Conservation (phyloP, 2,797 vertebrate genomes). For the Takifugu ocellatus region DNA sequence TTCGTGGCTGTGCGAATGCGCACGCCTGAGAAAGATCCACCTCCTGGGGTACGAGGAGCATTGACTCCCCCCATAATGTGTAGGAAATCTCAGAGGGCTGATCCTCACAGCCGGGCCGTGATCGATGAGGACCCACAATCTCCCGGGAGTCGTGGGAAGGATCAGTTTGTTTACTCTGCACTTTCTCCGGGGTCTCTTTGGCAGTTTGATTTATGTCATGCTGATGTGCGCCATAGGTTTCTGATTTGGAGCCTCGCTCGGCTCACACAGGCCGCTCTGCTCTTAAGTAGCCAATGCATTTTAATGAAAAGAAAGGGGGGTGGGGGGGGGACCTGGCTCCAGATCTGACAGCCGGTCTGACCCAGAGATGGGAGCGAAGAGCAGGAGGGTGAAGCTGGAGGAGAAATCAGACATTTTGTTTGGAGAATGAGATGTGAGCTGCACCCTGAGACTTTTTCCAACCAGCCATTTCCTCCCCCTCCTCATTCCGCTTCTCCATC, state of each 20-base stretch:
- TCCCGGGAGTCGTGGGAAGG: slow-evolving; percentile 68
- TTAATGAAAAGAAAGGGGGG: slow-evolving; percentile 35
- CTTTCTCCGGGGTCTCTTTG: slow-evolving; percentile 65
- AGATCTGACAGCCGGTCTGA: slow-evolving; percentile 49
- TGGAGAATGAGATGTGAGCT: slow-evolving; percentile 54
- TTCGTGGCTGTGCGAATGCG: slow-evolving; percentile 4
- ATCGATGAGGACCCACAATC: slow-evolving; percentile 68
- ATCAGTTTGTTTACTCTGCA: slow-evolving; percentile 75
- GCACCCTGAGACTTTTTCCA: slow-evolving; percentile 58
- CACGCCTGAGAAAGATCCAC: slow-evolving; percentile 25
- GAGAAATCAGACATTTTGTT: slow-evolving; percentile 64
- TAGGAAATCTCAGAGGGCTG: slow-evolving; percentile 36
- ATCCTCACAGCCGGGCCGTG: slow-evolving; percentile 44
- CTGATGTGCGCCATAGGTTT: slow-evolving; percentile 48
- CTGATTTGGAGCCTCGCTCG: slow-evolving; percentile 37
- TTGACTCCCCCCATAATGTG: slow-evolving; percentile 26
- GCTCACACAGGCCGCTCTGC: slow-evolving; percentile 37
- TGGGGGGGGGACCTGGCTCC: slow-evolving; percentile 29
- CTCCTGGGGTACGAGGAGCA: slow-evolving; percentile 34
- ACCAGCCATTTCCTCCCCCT: slow-evolving; percentile 20
- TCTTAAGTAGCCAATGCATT: slow-evolving; percentile 56
- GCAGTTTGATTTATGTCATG: slow-evolving; percentile 74
- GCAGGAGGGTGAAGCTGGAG: slow-evolving; percentile 44
- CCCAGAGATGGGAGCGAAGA: slow-evolving; percentile 44
- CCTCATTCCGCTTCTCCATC: slow-evolving; percentile 31